Evolutionary conservation across 2,797 vertebrate genomes (phyloP), one percentile per base, ranked within the genome.

Genomic region (Apogon talboti): DNA sequence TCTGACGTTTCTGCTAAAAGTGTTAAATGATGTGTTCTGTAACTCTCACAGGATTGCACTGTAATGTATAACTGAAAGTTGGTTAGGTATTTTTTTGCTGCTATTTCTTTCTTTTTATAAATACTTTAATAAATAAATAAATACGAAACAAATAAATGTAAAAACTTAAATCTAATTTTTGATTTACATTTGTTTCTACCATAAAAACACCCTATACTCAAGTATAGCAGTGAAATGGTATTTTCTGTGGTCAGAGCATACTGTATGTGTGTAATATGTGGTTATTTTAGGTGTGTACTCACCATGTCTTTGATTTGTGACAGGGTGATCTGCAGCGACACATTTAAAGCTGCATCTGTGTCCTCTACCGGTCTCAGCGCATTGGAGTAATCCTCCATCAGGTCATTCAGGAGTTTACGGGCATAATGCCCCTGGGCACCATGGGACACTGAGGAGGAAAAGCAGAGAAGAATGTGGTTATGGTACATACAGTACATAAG

Each of bases 301-400:
- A 98, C 98, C 96, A 99, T 97, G 72, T 99, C 98, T 90, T 98
- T 99, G 84, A 99, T 98, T 91, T 99, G 98, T 19, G 96, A 99
- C 49, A 99, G 91, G 0, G 98, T 98, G 82, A 99, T 95, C 91
- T 98, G 97, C 78, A 99, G 92, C 0, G 96, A 97, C 71, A 99
- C 97, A 24, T 99, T 99, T 61, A 99, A 86, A 15, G 96, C 95
- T 73, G 92, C 90, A 79, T 99, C 97, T 28, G 97, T 99, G 82
- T 99, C 98, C 71, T 97, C 96, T 21, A 99, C 97, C 0, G 98
- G 98, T 74, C 95, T 94, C 59, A 99, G 89, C 55, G 96, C 96
- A 14, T 93, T 96, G 42, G 95, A 96, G 80, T 99, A 98, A 82
- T 94, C 88, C 89, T 97, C 94, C 93, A 98, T 97, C 74, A 99